Evolutionary conservation across 2,888 invertebrate species (phyloP).

Genomic region (Leptogaster cylindrica): DNA sequence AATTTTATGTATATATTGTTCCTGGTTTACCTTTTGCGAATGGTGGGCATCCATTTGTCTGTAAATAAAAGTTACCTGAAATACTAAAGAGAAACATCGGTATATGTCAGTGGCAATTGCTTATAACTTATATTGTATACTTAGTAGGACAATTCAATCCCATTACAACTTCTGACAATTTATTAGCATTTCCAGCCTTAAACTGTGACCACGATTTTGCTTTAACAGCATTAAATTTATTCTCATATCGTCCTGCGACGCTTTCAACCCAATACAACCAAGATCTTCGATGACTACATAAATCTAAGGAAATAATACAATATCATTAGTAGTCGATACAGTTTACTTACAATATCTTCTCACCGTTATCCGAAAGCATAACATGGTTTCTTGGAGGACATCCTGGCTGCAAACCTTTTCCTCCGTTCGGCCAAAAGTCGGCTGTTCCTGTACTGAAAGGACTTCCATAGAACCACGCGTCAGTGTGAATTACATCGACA

Average conservation of each 20-base stretch:
- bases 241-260: constrained; percentile 54
- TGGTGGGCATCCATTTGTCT: constrained; percentile 58
- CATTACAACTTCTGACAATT: constrained; percentile 52
- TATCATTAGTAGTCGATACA: constrained; percentile 33
- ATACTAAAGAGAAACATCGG: constrained; percentile 51
- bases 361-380: constrained; percentile 58
- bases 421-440: constrained; percentile 71
- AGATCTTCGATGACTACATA: constrained; percentile 69
- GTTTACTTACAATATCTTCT: neutral
- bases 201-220: constrained; percentile 67
- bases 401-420: constrained; percentile 67
- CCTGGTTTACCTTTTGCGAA: constrained; percentile 57
- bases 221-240: constrained; percentile 66
- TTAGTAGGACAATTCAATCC: constrained; percentile 57
- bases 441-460: constrained; percentile 67
- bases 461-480: constrained; percentile 69
- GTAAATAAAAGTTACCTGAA: constrained; percentile 58
- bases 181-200: constrained; percentile 18
- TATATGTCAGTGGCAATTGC: neutral
- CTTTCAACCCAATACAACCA: constrained; percentile 71
- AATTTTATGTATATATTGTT: constrained; percentile 7
- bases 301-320: constrained; percentile 56
- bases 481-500: constrained; percentile 74
- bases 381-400: constrained; percentile 63
- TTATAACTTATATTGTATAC: constrained; percentile 49